Evolutionary conservation across 2,113 vertebrate genomes (phyloP), one percentile per base, ranked within the genome.

Genomic region (Odontophorus gujanensis): DNA sequence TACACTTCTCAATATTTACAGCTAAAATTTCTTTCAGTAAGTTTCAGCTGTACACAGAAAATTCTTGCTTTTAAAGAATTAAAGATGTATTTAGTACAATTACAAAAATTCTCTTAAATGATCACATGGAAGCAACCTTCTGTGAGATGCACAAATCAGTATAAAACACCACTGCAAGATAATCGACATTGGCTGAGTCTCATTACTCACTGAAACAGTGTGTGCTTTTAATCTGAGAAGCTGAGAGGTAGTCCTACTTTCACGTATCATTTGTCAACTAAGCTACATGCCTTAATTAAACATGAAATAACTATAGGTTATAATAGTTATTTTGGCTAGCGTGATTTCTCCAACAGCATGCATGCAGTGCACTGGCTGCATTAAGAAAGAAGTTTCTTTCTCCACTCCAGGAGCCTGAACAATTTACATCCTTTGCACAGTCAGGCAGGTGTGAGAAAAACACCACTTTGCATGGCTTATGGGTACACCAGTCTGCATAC

Each of bases 111-210:
- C 32, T 40, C 28, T 58, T 62, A 38, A 66, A 50, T 25, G 16
- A 59, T 50, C 14, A 15, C 7, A 42, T 7, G n/a, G 77, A 79
- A 47, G 15, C 14, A 78, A 84, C 25, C 9, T 67, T 57, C 25
- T 7, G 16, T 15, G n/a, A 57, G 24, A 62, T 16, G 36, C 4
- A 36, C 6, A 21, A 55, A 38, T 30, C 22, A 48, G 26, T 13
- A 58, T 1, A 40, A 45, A 45, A 62, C 11, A 61, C 0, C 0
- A 1, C 1, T 21, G 18, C 88, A 45, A n/a, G 7, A 77, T 5
- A 87, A 51, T 1, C 2, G 6, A 36, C 3, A 50, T 21, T 24
- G 51, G 34, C 28, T 40, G 47, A 38, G 7, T 50, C 45, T 69
- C 58, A 28, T 4, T 25, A 9, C 3, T 13, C 21, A 62, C n/a